Conservation (phyloP, 2,888 invertebrate species). For the Galeruca laticollis region DNA sequence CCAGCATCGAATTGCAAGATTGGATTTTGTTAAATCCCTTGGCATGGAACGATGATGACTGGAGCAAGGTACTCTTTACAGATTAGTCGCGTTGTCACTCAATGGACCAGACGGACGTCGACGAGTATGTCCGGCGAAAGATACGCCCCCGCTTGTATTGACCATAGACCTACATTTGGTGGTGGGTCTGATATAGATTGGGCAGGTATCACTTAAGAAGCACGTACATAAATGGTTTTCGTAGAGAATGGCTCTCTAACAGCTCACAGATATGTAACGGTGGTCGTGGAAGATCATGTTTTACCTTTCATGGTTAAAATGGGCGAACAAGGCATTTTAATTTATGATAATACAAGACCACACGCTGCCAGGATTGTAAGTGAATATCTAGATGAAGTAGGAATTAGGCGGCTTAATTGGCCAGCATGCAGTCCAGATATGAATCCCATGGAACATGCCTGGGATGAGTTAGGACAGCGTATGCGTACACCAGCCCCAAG, state of each 20-base stretch:
- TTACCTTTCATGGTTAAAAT: background rate
- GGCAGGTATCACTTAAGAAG: background rate
- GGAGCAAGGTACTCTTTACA: background rate
- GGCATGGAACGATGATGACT: background rate
- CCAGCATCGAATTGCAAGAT: too few species aligned
- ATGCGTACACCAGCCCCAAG: conserved; percentile 8
- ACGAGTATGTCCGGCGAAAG: background rate
- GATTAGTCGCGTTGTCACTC: background rate
- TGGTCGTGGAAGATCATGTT: background rate
- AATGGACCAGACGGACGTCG: background rate
- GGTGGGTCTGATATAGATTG: too few species aligned
- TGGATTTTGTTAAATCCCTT: background rate
- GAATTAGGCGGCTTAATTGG: too few species aligned
- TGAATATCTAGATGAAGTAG: too few species aligned
- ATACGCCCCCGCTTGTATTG: too few species aligned
- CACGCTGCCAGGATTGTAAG: too few species aligned
- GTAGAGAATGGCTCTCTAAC: background rate
- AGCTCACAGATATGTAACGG: background rate
- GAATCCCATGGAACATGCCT: too few species aligned
- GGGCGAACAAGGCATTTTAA: background rate
- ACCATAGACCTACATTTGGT: too few species aligned
- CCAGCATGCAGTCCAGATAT: too few species aligned
- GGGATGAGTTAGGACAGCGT: too few species aligned
- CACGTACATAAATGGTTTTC: background rate
- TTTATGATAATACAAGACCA: too few species aligned